A percentile compares a stretch with the other conserved stretches of the same genome.
Conservation (phyloP, 2,113 vertebrate species). For the Agapornis roseicollis region DNA sequence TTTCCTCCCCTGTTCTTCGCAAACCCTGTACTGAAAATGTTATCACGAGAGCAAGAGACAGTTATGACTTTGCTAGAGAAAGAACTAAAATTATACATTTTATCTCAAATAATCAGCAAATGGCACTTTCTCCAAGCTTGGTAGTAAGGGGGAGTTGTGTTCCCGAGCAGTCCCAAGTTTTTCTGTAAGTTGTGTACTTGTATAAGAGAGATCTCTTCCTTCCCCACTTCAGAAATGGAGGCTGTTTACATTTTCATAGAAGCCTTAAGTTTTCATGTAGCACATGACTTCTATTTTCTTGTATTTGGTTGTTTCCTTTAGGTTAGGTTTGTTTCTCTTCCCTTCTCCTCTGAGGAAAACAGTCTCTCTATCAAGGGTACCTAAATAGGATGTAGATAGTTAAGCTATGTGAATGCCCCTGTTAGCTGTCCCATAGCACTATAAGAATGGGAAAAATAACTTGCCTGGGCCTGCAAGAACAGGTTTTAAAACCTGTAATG, state of each 20-base stretch:
- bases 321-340: neutral
- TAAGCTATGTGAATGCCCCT: neutral
- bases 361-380: neutral
- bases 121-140: neutral
- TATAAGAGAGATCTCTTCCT: neutral
- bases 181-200: neutral
- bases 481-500: neutral
- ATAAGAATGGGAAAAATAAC: neutral
- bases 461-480: neutral
- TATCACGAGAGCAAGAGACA: neutral
- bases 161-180: neutral
- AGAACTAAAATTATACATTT: neutral
- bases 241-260: neutral
- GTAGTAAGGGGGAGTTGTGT: neutral
- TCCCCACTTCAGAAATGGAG: neutral
- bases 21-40: neutral
- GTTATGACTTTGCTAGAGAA: neutral
- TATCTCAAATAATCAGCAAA: neutral
- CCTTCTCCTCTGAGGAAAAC: neutral
- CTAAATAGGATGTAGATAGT: neutral
- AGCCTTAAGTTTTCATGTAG: neutral
- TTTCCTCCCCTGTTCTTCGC: slow-evolving; percentile 5
- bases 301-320: neutral
- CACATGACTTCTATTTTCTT: neutral
- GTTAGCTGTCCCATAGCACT: neutral